Conservation (phyloP, 2,113 vertebrate genomes). For the Nasalis larvatus region DNA sequence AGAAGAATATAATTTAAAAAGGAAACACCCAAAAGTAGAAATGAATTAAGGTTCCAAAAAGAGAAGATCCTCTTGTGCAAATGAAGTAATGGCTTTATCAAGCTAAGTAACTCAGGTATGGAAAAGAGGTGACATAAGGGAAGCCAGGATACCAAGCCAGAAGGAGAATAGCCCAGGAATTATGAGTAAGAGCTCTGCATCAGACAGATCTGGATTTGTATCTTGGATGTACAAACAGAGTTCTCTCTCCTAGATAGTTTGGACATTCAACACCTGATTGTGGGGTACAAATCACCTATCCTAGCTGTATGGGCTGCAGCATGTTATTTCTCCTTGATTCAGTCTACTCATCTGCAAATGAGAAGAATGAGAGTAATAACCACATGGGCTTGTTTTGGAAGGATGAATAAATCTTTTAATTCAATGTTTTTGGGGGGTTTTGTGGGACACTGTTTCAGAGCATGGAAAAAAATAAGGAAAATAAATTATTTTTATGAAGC, state of each 20-base stretch:
- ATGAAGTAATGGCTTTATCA: background rate
- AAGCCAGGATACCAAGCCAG: background rate
- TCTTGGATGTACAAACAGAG: background rate
- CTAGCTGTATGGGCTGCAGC: background rate
- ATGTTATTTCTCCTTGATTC: background rate
- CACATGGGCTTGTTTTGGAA: background rate
- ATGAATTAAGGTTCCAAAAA: background rate
- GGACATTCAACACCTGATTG: too few species aligned
- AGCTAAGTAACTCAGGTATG: background rate
- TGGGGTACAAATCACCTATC: background rate
- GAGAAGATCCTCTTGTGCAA: background rate
- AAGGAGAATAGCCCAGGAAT: background rate
- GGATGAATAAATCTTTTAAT: background rate
- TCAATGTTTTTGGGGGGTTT: background rate
- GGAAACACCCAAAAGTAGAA: background rate
- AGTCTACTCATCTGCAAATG: background rate
- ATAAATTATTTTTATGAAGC: background rate
- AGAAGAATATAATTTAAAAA: background rate
- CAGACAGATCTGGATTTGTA: too few species aligned
- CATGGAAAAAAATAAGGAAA: background rate
- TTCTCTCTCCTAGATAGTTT: background rate
- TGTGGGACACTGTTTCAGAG: background rate
- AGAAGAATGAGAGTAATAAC: background rate
- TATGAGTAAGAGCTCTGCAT: background rate
- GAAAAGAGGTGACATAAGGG: background rate